Conservation (phyloP, 2,797 vertebrate species). For the Triplophysa yarkandensis region DNA sequence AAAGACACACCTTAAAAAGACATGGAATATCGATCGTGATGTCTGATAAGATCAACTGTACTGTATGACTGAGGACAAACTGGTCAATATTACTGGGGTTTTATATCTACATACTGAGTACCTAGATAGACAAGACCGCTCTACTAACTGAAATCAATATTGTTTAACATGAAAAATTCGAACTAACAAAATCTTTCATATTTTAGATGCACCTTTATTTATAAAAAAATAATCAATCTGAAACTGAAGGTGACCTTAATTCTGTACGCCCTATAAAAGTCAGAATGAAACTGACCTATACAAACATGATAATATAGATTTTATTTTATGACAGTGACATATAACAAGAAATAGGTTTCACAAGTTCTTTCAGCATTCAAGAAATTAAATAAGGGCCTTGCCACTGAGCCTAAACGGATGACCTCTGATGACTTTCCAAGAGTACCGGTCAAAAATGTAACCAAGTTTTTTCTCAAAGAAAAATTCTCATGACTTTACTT, state of each 20-base stretch:
- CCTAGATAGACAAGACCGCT: neutral
- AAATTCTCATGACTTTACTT: neutral
- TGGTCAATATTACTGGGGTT: neutral
- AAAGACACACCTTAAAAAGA: constrained; percentile 66
- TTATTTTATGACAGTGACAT: neutral
- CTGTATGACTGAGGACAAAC: neutral
- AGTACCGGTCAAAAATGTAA: neutral
- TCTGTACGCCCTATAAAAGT: neutral
- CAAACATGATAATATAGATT: neutral
- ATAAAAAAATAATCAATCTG: no score
- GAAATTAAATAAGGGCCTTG: constrained; percentile 3
- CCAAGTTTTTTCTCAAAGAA: neutral
- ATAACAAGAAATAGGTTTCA: neutral
- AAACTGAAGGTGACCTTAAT: neutral
- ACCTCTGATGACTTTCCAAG: constrained; percentile 49
- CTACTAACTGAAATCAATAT: constrained; percentile 4
- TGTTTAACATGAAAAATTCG: neutral
- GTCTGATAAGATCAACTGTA: constrained; percentile 18
- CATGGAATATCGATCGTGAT: constrained; percentile 64
- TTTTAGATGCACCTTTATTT: no score
- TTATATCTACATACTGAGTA: neutral
- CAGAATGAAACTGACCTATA: neutral
- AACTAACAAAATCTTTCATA: no score
- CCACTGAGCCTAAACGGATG: constrained; percentile 28
- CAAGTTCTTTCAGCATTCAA: neutral